Evolutionary conservation across 2,113 vertebrate genomes (phyloP), one percentile per base, ranked within the genome.

Genomic region (Colaptes auratus): DNA sequence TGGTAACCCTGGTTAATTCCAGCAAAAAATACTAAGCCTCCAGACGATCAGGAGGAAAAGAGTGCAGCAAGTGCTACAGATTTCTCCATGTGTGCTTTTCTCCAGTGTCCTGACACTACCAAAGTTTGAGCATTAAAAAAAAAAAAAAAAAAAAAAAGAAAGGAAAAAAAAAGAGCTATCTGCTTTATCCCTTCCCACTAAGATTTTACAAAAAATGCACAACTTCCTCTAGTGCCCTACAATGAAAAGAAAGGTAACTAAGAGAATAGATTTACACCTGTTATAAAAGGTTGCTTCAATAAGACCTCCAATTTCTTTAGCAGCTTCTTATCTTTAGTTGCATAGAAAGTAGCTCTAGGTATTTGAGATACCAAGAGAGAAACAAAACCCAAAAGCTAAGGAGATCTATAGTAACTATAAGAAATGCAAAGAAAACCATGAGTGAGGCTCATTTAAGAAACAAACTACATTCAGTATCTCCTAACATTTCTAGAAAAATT

Each of bases 371-470:
- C 1, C 17, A 69, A 33, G 13, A n/a, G 81, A 71, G n/a, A 77
- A 79, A 74, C 11, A 42, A 0, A 0, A 28, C 21, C 71, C 66
- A 83, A n/a, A 64, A 58, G 21, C 10, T 39, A 59, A 53, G 24
- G 11, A 71, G 9, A 56, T 46, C 25, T 55, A 53, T 0, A 88
- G 35, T 64, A 91, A 69, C 18, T 13, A 2, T 5, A 15, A 21
- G 33, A 75, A 77, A 87, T 60, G 3, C 1, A 18, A 65, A 60
- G 4, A 48, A 72, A 55, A 59, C 65, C 15, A 11, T 21, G 11
- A 52, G 9, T 1, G 2, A 70, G 8, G 4, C 66, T 36, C 7
- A 58, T 66, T 60, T 39, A 67, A 92, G 60, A 64, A 86, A 66
- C 7, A 28, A 0, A 44, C 10, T 25, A 36, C 12, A 44, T 58